Percentiles rank a stretch among this genome's conserved stretches.
Conservation (phyloP, 2,888 invertebrate species). For the Conchocele bisecta region DNA sequence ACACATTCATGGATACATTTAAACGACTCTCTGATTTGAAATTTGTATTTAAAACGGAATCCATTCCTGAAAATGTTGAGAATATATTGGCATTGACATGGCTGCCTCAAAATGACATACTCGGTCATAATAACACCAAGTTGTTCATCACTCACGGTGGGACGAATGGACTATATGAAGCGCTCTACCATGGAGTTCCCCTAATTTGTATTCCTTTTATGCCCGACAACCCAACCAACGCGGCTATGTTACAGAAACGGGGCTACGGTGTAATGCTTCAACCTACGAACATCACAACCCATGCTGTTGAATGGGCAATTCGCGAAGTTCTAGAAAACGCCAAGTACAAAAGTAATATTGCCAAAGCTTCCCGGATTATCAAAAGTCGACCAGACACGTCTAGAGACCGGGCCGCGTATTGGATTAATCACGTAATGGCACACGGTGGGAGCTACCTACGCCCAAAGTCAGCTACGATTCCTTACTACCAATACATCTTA, state of each 20-base stretch:
- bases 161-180: constrained; percentile 65
- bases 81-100: constrained; percentile 49
- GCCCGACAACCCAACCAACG: constrained; percentile 63
- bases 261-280: constrained; percentile 59
- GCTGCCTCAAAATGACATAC: constrained; percentile 68
- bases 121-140: constrained; percentile 60
- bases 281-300: constrained; percentile 33
- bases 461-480: constrained; percentile 59
- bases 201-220: constrained; percentile 63
- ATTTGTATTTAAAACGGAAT: constrained; percentile 33
- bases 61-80: constrained; percentile 6
- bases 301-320: constrained; percentile 42
- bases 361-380: constrained; percentile 52
- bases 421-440: constrained; percentile 70
- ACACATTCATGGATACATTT: constrained; percentile 50
- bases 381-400: constrained; percentile 43
- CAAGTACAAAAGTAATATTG: constrained; percentile 44
- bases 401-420: constrained; percentile 61
- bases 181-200: constrained; percentile 68
- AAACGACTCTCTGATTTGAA: constrained; percentile 25
- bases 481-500: constrained; percentile 63
- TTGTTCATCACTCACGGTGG: constrained; percentile 71
- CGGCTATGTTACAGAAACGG: constrained; percentile 44
- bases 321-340: constrained; percentile 41
- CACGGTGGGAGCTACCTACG: constrained; percentile 66